These are phyloP conservation scores for Sibirionetta formosa DNA, from an alignment of 2,797 vertebrate genomes.

Conservation along the genomic window DNA sequence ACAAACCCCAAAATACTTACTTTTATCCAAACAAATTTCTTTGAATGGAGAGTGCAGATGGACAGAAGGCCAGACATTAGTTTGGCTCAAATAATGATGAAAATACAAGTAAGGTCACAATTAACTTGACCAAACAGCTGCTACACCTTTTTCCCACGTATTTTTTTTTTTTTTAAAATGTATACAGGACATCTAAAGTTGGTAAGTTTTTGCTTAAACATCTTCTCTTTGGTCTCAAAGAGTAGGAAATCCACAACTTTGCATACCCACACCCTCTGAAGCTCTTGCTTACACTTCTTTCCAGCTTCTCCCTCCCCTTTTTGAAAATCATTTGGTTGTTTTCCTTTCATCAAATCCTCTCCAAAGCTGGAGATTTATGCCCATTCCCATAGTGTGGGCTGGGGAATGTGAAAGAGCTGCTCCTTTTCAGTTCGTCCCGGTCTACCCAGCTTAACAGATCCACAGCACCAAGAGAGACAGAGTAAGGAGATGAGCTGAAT, in stretches of 20 bases:
- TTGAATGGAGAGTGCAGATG: not conserved
- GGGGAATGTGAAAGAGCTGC: not conserved
- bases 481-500: not conserved
- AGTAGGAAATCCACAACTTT: slow-evolving; percentile 25
- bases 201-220: not conserved
- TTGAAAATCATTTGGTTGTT: not conserved
- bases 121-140: not conserved
- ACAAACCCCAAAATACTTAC: not conserved
- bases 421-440: fast-evolving
- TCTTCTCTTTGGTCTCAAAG: not conserved
- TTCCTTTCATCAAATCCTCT: not conserved
- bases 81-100: not conserved
- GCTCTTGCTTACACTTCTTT: not conserved
- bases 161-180: not conserved
- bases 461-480: not conserved
- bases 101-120: not conserved
- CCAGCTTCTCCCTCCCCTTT: not conserved
- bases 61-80: not conserved
- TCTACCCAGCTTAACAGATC: not conserved
- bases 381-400: not conserved
- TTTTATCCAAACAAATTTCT: not conserved
- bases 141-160: not conserved
- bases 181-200: not conserved
- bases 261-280: not conserved
- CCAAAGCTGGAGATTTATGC: not conserved